Evolutionary conservation across 1,140 invertebrate species (phyloP).

Genomic region (Pseudoatta argentina): DNA sequence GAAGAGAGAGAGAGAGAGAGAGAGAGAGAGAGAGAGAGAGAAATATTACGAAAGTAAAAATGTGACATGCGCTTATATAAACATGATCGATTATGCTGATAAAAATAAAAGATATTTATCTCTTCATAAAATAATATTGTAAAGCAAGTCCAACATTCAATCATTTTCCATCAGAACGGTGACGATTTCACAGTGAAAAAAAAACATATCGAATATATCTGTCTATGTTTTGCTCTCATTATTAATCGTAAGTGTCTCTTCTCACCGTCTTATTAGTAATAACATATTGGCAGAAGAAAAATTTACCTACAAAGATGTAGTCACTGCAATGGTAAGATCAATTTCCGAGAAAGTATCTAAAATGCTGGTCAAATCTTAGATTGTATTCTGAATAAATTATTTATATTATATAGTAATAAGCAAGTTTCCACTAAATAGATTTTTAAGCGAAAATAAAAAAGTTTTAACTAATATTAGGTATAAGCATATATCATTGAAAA

Average conservation of each 20-base stretch:
- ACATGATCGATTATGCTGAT: background rate
- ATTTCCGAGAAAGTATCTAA: background rate
- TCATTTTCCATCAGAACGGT: background rate
- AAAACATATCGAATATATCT: slow-evolving; percentile 12
- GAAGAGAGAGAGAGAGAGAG: no score
- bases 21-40: background rate
- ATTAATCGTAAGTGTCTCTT: background rate
- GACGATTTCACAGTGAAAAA: background rate
- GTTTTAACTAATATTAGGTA: no score
- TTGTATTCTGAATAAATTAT: no score
- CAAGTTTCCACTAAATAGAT: no score
- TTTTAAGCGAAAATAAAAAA: no score
- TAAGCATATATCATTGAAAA: no score
- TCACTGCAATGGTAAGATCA: slow-evolving; percentile 50
- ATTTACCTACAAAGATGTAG: slow-evolving; percentile 1
- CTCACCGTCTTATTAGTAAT: background rate
- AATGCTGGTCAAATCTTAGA: background rate
- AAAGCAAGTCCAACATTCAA: background rate
- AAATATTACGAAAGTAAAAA: background rate
- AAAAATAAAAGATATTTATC: background rate
- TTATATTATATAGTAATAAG: no score
- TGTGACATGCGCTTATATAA: background rate
- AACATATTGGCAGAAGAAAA: background rate
- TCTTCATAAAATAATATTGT: background rate
- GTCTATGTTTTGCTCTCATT: slow-evolving; percentile 8